Evolutionary conservation across 2,113 vertebrate genomes (phyloP), one percentile per base, ranked within the genome.

Genomic region (Ammodytes dubius): DNA sequence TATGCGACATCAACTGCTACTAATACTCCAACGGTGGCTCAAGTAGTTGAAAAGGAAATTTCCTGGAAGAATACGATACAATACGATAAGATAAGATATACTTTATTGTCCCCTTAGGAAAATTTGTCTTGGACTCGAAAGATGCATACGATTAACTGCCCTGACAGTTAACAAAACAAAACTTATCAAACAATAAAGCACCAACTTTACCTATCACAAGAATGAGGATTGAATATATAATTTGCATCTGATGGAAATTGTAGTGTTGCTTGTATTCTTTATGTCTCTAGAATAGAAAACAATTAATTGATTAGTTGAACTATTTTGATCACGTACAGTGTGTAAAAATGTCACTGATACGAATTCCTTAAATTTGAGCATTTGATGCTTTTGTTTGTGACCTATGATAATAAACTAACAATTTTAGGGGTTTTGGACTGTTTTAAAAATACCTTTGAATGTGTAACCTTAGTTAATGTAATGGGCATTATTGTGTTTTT

Each of bases 151-250:
- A 27, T 27, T 27, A 27, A 27, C 27, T 27, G 27, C 27, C 27
- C 27, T 27, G 27, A 27, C 27, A 27, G 27, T 27, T 27, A 27
- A 27, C 27, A 27, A 27, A 27, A 27, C 27, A 27, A 27, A 27
- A 27, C 27, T 27, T 27, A 27, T 27, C 27, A 27, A 27, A 27
- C 27, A 27, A 27, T 27, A 27, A 1, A 27, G 27, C 27, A 27
- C 27, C 27, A 27, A 27, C 27, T 27, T 27, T 27, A 27, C 27
- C 27, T 27, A 27, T 27, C 27, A 27, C 27, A 6, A 58, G n/a
- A 67, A 5, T 66, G 10, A 6, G 56, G 15, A 86, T 82, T 79
- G 63, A 58, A 79, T 83, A 49, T 35, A 12, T 6, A n/a, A 58
- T 83, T 75, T 81, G 50, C 42, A 65, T 75, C 15, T 7, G 45